Conservation (phyloP, 2,113 vertebrate genomes). For the Elanus axillaris region DNA sequence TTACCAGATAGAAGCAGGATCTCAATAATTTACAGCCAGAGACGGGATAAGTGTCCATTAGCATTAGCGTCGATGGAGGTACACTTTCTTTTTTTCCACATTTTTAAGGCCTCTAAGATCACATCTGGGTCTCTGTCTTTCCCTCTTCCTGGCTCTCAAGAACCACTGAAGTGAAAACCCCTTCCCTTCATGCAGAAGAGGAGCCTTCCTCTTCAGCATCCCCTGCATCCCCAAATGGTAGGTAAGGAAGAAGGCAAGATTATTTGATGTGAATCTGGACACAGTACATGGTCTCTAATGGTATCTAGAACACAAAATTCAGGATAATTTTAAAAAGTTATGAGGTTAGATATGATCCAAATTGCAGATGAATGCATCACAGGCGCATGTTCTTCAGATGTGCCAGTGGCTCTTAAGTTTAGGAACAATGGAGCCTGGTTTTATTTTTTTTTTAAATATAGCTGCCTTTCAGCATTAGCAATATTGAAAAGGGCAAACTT, state of each 20-base stretch:
- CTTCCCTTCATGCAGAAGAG: background rate
- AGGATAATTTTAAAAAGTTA: background rate
- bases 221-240: background rate
- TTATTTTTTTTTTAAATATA: background rate
- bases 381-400: background rate
- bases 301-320: background rate
- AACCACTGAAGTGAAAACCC: background rate
- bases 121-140: background rate
- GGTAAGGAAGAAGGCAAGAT: background rate
- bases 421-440: background rate
- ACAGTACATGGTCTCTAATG: background rate
- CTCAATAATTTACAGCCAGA: constrained; percentile 56
- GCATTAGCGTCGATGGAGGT: constrained; percentile 5
- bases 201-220: background rate
- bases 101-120: constrained; percentile 22
- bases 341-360: background rate
- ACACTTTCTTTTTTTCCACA: background rate
- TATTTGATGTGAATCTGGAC: background rate
- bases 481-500: background rate
- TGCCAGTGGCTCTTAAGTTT: background rate
- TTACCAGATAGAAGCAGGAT: background rate
- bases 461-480: background rate
- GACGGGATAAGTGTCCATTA: constrained; percentile 39
- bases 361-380: background rate
- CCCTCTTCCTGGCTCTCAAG: constrained; percentile 6